Conservation (phyloP, 1,140 invertebrate species). For the Drosophila ficusphila region DNA sequence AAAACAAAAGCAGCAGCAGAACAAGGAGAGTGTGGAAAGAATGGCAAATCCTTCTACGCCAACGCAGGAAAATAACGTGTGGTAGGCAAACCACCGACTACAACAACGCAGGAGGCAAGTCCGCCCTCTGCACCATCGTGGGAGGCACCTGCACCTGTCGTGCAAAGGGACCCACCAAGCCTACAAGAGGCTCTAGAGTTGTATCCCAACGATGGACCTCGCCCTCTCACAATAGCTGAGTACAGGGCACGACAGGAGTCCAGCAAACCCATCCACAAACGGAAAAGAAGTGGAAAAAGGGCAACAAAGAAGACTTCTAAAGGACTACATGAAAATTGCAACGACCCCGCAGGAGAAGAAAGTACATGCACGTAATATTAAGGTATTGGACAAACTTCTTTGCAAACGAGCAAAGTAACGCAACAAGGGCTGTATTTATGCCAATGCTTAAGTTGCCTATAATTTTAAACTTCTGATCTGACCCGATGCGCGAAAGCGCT, state of each 20-base stretch:
- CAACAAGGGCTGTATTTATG: background rate
- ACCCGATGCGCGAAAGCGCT: background rate
- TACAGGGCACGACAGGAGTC: background rate
- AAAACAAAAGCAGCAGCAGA: no score
- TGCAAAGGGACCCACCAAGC: background rate
- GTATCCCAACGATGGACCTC: no score
- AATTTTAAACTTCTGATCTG: background rate
- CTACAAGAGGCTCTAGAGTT: background rate
- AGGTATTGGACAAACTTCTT: background rate
- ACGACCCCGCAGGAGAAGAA: slow-evolving; percentile 1
- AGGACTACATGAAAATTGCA: no score
- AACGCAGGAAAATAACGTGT: no score
- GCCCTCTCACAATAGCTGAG: no score
- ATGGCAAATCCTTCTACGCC: no score
- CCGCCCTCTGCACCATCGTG: background rate
- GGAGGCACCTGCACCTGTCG: background rate
- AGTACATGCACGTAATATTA: background rate
- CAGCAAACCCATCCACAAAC: background rate
- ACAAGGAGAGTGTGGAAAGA: no score
- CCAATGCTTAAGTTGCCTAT: background rate
- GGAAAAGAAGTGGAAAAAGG: no score
- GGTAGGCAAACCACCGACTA: no score
- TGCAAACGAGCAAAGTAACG: background rate
- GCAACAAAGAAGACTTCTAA: background rate
- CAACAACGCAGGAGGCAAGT: no score